Evolutionary conservation across 2,888 invertebrate genomes (phyloP).

Genomic region (Mythimna impura): DNA sequence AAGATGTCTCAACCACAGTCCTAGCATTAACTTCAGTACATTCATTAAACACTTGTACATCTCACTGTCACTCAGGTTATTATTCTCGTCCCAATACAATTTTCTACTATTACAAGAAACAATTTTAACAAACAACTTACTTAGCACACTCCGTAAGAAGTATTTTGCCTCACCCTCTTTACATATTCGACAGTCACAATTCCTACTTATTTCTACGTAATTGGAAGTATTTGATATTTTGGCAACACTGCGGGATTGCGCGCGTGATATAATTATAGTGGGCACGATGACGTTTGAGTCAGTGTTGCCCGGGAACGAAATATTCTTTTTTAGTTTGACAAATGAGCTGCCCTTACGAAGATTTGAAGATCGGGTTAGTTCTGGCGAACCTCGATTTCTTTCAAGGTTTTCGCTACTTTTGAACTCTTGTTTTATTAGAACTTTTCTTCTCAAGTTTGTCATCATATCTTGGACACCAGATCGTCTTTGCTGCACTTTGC

Average conservation of each 20-base stretch:
- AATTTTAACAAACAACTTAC: slow-evolving; percentile 78
- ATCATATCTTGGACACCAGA: slow-evolving; percentile 72
- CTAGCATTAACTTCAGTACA: slow-evolving; percentile 84
- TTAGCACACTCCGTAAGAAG: slow-evolving; percentile 76
- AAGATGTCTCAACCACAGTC: slow-evolving; percentile 87
- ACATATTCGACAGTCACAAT: slow-evolving; percentile 87
- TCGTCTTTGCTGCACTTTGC: slow-evolving; percentile 45
- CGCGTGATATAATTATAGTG: slow-evolving; percentile 68
- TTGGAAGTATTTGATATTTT: slow-evolving; percentile 78
- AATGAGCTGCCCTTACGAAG: slow-evolving; percentile 39
- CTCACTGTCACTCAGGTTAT: slow-evolving; percentile 80
- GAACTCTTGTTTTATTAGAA: slow-evolving; percentile 75
- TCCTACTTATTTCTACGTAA: slow-evolving; percentile 78
- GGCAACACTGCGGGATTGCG: slow-evolving; percentile 72
- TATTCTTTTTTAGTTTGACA: slow-evolving; percentile 65
- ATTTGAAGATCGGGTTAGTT: slow-evolving; percentile 28
- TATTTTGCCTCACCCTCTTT: slow-evolving; percentile 73
- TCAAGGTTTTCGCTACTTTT: slow-evolving; percentile 77
- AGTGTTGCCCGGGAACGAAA: slow-evolving; percentile 48
- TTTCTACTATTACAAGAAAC: slow-evolving; percentile 77
- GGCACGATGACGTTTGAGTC: slow-evolving; percentile 63
- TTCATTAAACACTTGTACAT: slow-evolving; percentile 84
- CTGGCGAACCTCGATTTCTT: slow-evolving; percentile 61
- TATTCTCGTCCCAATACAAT: slow-evolving; percentile 83
- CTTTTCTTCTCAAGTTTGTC: slow-evolving; percentile 77